These are phyloP conservation scores for Oceanodroma leucorhoa DNA, from an alignment of 2,797 vertebrate species.

Conservation along the genomic window DNA sequence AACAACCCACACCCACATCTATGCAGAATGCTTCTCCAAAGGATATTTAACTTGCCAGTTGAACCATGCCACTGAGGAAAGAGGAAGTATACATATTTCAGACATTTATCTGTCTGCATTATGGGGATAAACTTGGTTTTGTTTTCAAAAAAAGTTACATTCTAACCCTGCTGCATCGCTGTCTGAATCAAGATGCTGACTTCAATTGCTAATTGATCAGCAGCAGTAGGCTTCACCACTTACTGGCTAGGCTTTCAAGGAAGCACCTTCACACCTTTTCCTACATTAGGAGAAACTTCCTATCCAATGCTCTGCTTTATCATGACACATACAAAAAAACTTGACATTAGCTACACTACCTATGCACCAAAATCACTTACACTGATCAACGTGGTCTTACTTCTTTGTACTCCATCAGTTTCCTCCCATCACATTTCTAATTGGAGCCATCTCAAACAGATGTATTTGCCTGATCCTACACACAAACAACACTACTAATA, in stretches of 20 bases:
- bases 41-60: not conserved
- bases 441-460: not conserved
- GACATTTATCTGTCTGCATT: not conserved
- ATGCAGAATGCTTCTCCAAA: not conserved
- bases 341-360: not conserved
- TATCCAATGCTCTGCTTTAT: not conserved
- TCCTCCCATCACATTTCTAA: not conserved
- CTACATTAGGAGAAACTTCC: not conserved
- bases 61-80: not conserved
- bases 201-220: not conserved
- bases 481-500: not conserved
- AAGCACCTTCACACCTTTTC: not conserved
- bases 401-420: not conserved
- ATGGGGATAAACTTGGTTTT: not conserved
- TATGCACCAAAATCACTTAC: not conserved
- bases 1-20: not conserved
- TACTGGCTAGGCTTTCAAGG: not conserved
- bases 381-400: not conserved
- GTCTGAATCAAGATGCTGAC: not conserved
- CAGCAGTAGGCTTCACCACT: not conserved
- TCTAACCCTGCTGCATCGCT: not conserved
- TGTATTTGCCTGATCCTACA: not conserved
- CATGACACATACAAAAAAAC: not conserved
- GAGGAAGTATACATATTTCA: not conserved
- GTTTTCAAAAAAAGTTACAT: not conserved